Conservation (phyloP, 1,140 invertebrate genomes). For the Anastrepha obliqua region DNA sequence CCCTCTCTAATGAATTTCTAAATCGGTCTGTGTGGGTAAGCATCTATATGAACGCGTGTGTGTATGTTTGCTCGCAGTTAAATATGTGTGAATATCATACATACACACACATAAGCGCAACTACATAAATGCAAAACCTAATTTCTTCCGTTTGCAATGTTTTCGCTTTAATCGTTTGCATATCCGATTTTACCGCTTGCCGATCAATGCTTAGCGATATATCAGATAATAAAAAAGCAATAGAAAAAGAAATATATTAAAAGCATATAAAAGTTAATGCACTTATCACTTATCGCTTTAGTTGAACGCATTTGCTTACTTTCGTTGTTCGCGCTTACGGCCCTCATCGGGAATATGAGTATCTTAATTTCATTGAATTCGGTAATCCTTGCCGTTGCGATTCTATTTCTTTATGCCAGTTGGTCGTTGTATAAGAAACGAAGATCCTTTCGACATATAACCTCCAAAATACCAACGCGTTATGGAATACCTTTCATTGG, state of each 20-base stretch:
- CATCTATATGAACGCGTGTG: too few species aligned
- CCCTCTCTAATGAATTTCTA: too few species aligned
- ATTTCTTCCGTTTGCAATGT: background rate
- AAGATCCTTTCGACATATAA: background rate
- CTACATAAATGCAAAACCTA: background rate
- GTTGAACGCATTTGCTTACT: background rate
- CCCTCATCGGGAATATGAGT: background rate
- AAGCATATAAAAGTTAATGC: background rate
- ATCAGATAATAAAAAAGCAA: too few species aligned
- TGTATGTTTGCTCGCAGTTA: too few species aligned
- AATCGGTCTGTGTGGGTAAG: too few species aligned
- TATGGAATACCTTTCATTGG: slow-evolving; percentile 11
- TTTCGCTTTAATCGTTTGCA: background rate
- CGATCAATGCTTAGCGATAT: too few species aligned
- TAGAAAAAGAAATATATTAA: too few species aligned
- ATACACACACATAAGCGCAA: too few species aligned
- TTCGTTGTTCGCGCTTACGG: background rate
- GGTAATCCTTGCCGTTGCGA: background rate
- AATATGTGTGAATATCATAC: too few species aligned
- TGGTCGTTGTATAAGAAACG: background rate
- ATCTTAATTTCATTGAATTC: background rate
- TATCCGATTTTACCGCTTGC: background rate
- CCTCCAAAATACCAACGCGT: background rate
- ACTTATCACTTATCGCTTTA: background rate
- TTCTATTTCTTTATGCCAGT: background rate